phyloP scores from a whole-genome alignment of 2,888 invertebrate species.

The Biston betularia region DNA sequence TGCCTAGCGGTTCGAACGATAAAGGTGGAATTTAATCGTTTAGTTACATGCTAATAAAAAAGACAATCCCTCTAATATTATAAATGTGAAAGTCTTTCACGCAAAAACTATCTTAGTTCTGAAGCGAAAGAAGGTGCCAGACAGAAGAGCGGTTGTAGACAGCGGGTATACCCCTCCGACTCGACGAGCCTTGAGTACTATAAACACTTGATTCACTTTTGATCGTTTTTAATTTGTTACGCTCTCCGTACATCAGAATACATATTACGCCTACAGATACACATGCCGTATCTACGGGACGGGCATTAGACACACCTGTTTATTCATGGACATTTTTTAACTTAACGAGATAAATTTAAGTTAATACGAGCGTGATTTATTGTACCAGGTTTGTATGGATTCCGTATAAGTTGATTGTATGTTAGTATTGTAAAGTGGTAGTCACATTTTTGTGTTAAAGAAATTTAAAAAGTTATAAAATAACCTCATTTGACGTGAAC shows the following conservation, averaged over 20 bases:
- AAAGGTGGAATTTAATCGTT: too few relatives aligned
- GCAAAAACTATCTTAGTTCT: too few relatives aligned
- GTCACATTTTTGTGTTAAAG: neutral
- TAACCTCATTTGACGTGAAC: too few relatives aligned
- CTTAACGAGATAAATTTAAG: slow-evolving; percentile 39
- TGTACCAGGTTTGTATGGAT: slow-evolving; percentile 28
- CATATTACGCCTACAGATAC: slow-evolving; percentile 22
- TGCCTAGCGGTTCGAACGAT: too few relatives aligned
- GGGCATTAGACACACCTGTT: slow-evolving; percentile 36
- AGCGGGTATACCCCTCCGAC: too few relatives aligned
- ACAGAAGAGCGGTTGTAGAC: too few relatives aligned
- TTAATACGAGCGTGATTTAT: slow-evolving; percentile 42
- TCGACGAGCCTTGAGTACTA: neutral
- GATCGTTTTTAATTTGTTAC: slow-evolving; percentile 76
- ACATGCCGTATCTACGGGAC: slow-evolving; percentile 15
- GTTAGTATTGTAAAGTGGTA: neutral
- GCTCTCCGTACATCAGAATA: slow-evolving; percentile 59
- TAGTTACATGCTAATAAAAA: too few relatives aligned
- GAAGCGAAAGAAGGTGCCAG: too few relatives aligned
- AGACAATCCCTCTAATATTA: too few relatives aligned
- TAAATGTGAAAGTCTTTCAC: too few relatives aligned
- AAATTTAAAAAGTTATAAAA: neutral
- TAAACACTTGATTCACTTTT: slow-evolving; percentile 76
- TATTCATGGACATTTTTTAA: slow-evolving; percentile 40
- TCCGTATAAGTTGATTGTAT: slow-evolving; percentile 12